Evolutionary conservation across 92 coral and sea anemone genomes (phyloP).

Genomic region (Umimayanthus kanabou): DNA sequence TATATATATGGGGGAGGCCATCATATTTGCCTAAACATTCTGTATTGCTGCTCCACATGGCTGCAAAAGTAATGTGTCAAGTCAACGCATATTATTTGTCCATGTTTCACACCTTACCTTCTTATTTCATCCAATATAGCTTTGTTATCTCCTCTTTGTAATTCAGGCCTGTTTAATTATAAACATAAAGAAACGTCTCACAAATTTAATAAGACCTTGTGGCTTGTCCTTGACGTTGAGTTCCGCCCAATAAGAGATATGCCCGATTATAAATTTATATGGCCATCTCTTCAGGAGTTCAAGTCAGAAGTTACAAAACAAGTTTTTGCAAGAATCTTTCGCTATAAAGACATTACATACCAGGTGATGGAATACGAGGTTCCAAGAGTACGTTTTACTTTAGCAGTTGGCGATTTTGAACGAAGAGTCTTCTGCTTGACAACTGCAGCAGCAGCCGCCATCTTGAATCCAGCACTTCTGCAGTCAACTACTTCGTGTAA

Average conservation of each 20-base stretch:
- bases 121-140: constrained; percentile 36
- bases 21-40: no score
- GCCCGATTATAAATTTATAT: no score
- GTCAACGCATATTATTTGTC: no score
- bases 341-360: not conserved
- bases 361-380: constrained; percentile 15
- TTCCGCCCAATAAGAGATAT: no score
- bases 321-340: not conserved
- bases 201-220: not conserved
- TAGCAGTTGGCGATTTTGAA: not conserved
- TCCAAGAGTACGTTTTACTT: constrained; percentile 28
- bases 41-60: no score
- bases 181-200: not conserved
- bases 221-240: no score
- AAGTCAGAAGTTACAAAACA: not conserved
- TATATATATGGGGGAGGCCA: no score
- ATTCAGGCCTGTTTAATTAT: constrained; percentile 22
- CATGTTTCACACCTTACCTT: not conserved
- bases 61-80: no score
- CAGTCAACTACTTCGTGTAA: not conserved
- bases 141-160: constrained; percentile 23
- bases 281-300: no score
- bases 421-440: constrained; percentile 10
- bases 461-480: not conserved
- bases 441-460: constrained; percentile 19